phyloP scores from a whole-genome alignment of 2,888 invertebrate species.

The Pyrrhosoma nymphula region DNA sequence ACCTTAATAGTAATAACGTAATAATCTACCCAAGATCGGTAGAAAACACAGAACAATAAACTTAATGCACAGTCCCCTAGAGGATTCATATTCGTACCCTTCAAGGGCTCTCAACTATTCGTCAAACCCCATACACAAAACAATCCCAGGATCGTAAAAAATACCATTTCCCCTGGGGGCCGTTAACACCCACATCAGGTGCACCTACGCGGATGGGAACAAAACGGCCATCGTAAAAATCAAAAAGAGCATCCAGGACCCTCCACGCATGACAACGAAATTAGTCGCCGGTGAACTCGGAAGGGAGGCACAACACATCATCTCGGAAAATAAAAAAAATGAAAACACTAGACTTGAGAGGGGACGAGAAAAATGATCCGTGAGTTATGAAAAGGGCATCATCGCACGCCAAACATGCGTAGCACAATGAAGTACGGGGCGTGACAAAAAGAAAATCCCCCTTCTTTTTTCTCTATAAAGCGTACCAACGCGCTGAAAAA shows the following conservation, averaged over 20 bases:
- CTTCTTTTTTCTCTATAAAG: not conserved
- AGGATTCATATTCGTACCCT: too few species aligned
- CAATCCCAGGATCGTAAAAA: not conserved
- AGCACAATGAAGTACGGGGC: not conserved
- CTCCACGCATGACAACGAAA: not conserved
- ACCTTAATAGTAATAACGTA: too few species aligned
- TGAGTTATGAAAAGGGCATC: conserved; percentile 26
- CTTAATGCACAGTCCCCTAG: too few species aligned
- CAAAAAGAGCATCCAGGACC: not conserved
- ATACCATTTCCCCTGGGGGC: not conserved
- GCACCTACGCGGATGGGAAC: not conserved
- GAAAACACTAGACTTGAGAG: not conserved
- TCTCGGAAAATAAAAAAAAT: not conserved
- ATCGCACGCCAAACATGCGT: conserved; percentile 3
- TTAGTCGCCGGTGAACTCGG: conserved; percentile 4
- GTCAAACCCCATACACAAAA: not conserved
- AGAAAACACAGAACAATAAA: too few species aligned
- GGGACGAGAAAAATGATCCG: not conserved
- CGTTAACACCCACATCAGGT: not conserved
- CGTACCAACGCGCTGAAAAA: not conserved
- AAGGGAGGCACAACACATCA: not conserved
- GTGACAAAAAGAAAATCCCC: not conserved
- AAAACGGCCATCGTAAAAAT: not conserved
- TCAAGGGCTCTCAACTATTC: too few species aligned
- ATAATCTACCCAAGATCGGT: too few species aligned